Conservation (phyloP, 2,888 invertebrate genomes). For the Andricus curvator region DNA sequence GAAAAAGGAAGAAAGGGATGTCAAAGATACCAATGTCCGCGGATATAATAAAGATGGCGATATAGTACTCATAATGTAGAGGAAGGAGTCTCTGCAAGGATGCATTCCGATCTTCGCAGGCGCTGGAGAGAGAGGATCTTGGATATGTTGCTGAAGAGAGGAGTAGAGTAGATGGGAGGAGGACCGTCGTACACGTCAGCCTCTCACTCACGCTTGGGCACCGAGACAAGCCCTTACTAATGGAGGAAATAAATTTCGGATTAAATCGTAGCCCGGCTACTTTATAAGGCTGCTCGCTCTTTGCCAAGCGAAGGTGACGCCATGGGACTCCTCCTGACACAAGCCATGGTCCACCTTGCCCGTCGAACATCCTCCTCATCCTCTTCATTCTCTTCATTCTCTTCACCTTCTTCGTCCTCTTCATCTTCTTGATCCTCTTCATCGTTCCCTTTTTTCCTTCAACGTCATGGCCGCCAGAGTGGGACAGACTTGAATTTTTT, state of each 20-base stretch:
- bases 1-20: slow-evolving; percentile 39
- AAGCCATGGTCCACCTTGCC: slow-evolving; percentile 48
- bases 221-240: slow-evolving; percentile 78
- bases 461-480: too few species aligned
- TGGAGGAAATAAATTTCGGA: slow-evolving; percentile 78
- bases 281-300: slow-evolving; percentile 76
- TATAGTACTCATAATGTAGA: slow-evolving; percentile 77
- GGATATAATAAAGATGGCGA: slow-evolving; percentile 75
- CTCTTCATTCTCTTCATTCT: slow-evolving; percentile 33
- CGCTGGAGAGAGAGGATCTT: slow-evolving; percentile 54
- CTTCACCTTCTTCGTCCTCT: slow-evolving; percentile 53
- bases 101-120: slow-evolving; percentile 73
- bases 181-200: slow-evolving; percentile 65
- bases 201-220: slow-evolving; percentile 74
- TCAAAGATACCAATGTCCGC: slow-evolving; percentile 42
- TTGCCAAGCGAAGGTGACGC: slow-evolving; percentile 60
- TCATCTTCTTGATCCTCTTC: slow-evolving; percentile 52
- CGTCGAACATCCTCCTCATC: slow-evolving; percentile 56
- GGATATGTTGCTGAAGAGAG: slow-evolving; percentile 45
- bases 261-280: slow-evolving; percentile 78
- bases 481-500: too few species aligned
- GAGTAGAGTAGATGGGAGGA: slow-evolving; percentile 36
- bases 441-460: too few species aligned
- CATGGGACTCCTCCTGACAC: slow-evolving; percentile 66
- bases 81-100: slow-evolving; percentile 70